Conservation (phyloP, 2,797 vertebrate genomes). For the Gambelia wislizenii region DNA sequence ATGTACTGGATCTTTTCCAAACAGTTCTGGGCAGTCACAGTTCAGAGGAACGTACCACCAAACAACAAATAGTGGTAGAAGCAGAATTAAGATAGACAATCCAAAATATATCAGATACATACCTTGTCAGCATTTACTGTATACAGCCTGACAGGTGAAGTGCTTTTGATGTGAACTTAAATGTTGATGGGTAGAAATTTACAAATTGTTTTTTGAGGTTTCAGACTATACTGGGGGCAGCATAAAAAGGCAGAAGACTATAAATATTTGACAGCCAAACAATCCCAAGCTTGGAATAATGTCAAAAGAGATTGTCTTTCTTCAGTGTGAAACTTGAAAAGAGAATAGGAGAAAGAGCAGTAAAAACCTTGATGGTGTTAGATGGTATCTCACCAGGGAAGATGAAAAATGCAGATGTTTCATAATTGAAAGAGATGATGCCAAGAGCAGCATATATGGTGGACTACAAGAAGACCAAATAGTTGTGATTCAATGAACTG, state of each 20-base stretch:
- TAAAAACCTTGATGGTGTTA: background rate
- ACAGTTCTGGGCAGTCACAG: background rate
- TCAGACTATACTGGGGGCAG: background rate
- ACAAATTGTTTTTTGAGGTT: background rate
- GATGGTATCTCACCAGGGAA: background rate
- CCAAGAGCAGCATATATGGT: background rate
- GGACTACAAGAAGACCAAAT: conserved; percentile 1
- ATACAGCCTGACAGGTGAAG: background rate
- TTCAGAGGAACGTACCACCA: background rate
- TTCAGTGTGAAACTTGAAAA: background rate
- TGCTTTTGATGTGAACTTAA: background rate
- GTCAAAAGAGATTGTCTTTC: background rate
- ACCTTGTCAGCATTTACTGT: background rate
- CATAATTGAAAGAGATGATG: background rate
- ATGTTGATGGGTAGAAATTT: background rate
- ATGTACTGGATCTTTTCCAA: conserved; percentile 18
- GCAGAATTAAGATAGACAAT: background rate
- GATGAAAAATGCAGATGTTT: conserved; percentile 5
- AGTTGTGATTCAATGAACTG: background rate
- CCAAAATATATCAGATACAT: background rate
- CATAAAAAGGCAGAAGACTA: background rate
- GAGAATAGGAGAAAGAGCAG: background rate
- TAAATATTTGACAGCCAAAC: conserved; percentile 2
- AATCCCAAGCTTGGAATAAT: background rate
- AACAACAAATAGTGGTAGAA: background rate